phyloP scores from a whole-genome alignment of 2,113 vertebrate genomes.

The Pedionomus torquatus region DNA sequence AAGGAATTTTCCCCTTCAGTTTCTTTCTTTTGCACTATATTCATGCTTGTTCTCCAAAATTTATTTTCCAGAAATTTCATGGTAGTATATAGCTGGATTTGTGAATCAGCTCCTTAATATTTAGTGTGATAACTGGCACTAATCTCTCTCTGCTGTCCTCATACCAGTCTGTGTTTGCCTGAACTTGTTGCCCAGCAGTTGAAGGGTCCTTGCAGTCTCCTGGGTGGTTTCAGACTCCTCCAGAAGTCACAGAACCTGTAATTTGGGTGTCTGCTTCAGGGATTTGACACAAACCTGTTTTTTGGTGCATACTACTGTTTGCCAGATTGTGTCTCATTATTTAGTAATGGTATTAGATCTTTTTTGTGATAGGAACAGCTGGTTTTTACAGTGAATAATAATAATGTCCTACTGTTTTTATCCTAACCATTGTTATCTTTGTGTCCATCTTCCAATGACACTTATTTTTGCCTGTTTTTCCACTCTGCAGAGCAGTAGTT shows the following conservation, averaged over 20 bases:
- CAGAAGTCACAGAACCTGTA: neutral
- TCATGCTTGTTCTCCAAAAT: neutral
- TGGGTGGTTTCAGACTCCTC: neutral
- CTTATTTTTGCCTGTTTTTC: neutral
- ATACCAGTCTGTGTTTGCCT: neutral
- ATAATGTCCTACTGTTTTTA: neutral
- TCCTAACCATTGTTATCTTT: neutral
- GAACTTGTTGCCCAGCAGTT: neutral
- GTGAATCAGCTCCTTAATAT: neutral
- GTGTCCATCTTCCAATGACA: neutral
- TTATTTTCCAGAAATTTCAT: neutral
- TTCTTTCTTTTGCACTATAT: neutral
- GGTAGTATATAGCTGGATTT: neutral
- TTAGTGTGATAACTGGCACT: neutral
- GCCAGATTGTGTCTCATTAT: neutral
- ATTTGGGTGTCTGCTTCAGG: neutral
- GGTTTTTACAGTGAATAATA: neutral
- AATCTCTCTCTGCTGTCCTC: neutral
- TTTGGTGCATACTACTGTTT: neutral
- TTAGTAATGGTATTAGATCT: neutral
- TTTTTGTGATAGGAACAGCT: neutral
- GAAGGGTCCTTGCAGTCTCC: too few relatives aligned
- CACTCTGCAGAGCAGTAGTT: neutral
- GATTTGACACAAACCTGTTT: neutral
- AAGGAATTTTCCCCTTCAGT: neutral